phyloP scores from a whole-genome alignment of 2,113 vertebrate genomes.

The Oenanthe melanoleuca region DNA sequence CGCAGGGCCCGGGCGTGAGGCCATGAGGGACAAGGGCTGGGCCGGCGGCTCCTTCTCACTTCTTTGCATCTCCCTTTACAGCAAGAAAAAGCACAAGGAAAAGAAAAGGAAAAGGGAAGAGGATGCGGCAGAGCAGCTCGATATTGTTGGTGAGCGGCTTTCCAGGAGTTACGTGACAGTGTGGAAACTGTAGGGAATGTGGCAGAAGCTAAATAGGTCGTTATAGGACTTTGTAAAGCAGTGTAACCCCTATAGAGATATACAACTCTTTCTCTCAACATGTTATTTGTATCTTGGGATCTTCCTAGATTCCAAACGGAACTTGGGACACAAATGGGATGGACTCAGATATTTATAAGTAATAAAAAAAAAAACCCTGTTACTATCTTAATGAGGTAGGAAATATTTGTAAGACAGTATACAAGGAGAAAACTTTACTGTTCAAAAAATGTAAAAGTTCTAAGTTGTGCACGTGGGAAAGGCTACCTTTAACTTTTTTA shows the following conservation, averaged over 20 bases:
- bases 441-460: neutral
- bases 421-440: neutral
- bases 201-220: neutral
- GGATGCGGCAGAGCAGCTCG: constrained; percentile 80
- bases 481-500: neutral
- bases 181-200: neutral
- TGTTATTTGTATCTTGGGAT: neutral
- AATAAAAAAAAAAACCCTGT: neutral
- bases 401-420: neutral
- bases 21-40: fast-evolving
- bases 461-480: fast-evolving
- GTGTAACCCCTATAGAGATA: fast-evolving
- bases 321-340: neutral
- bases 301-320: neutral
- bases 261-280: fast-evolving
- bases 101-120: constrained; percentile 87
- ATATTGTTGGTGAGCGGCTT: constrained; percentile 83
- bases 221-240: neutral
- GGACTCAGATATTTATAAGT: neutral
- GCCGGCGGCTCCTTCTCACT: fast-evolving
- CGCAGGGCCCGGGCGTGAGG: fast-evolving
- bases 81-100: constrained; percentile 89
- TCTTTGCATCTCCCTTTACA: neutral
- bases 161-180: neutral
- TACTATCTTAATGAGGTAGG: neutral